Conservation (phyloP, 2,888 invertebrate genomes). For the Atethmia centrago region DNA sequence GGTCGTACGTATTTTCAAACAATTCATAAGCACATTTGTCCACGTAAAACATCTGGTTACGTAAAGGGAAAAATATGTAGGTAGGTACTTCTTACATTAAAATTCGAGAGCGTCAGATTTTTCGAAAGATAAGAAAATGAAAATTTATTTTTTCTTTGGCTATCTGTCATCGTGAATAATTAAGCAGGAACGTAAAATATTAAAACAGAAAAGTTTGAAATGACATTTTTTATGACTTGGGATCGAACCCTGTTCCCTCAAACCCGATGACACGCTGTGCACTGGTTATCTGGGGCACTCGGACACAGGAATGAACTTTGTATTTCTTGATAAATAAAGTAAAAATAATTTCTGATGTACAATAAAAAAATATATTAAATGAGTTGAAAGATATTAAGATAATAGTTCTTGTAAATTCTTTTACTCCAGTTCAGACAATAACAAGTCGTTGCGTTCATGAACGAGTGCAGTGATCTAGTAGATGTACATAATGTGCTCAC, state of each 20-base stretch:
- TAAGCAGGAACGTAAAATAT: neutral
- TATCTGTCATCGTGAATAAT: neutral
- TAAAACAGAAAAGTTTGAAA: neutral
- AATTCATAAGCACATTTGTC: too few species aligned
- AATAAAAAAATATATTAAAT: neutral
- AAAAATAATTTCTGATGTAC: neutral
- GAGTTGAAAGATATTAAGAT: neutral
- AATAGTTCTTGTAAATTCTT: neutral
- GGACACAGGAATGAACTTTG: too few species aligned
- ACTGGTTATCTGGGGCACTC: conserved; percentile 8
- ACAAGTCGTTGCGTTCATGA: too few species aligned
- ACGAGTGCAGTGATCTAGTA: too few species aligned
- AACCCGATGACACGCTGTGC: neutral
- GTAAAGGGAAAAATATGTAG: too few species aligned
- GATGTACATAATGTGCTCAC: too few species aligned
- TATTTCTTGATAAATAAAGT: neutral
- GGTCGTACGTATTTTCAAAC: neutral
- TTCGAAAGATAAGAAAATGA: too few species aligned
- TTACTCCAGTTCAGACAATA: neutral
- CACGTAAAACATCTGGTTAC: neutral
- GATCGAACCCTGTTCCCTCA: conserved; percentile 3
- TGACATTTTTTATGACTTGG: neutral
- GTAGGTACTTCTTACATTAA: neutral
- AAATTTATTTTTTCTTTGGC: neutral
- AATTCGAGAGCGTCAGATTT: neutral